These are phyloP conservation scores for Oligia strigilis DNA, from an alignment of 2,888 invertebrate genomes.

Conservation along the genomic window DNA sequence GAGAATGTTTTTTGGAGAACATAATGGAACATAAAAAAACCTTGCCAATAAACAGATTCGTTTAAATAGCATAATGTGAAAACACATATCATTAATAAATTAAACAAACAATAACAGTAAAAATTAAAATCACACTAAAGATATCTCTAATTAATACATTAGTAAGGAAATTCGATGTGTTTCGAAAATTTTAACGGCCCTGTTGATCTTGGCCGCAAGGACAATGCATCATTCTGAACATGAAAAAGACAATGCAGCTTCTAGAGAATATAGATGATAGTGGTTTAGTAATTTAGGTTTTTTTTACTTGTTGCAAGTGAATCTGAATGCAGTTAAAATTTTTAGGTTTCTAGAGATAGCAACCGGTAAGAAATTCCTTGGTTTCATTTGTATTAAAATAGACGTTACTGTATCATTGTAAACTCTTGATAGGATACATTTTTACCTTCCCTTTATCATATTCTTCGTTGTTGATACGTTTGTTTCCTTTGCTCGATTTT, in stretches of 20 bases:
- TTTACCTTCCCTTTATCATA: background rate
- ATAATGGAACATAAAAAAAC: background rate
- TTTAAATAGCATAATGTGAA: slow-evolving; percentile 29
- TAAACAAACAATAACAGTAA: slow-evolving; percentile 36
- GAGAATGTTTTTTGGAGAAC: background rate
- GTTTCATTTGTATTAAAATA: background rate
- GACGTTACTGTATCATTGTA: background rate
- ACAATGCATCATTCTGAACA: slow-evolving; percentile 4
- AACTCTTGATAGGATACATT: background rate
- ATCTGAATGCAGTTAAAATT: background rate
- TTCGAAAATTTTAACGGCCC: slow-evolving; percentile 37
- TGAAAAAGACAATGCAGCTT: background rate
- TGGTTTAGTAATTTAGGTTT: background rate
- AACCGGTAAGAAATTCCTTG: too few relatives aligned
- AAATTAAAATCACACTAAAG: slow-evolving; percentile 19
- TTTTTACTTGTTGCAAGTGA: background rate
- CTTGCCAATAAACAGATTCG: background rate
- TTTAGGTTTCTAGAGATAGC: background rate
- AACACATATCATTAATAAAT: slow-evolving; percentile 41
- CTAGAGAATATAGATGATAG: background rate
- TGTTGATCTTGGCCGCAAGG: slow-evolving; percentile 52
- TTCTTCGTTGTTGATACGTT: background rate
- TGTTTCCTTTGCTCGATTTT: background rate
- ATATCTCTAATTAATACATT: slow-evolving; percentile 45
- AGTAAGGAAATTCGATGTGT: slow-evolving; percentile 34